phyloP scores from a whole-genome alignment of 2,797 vertebrate species.

The Apodemus agrarius region DNA sequence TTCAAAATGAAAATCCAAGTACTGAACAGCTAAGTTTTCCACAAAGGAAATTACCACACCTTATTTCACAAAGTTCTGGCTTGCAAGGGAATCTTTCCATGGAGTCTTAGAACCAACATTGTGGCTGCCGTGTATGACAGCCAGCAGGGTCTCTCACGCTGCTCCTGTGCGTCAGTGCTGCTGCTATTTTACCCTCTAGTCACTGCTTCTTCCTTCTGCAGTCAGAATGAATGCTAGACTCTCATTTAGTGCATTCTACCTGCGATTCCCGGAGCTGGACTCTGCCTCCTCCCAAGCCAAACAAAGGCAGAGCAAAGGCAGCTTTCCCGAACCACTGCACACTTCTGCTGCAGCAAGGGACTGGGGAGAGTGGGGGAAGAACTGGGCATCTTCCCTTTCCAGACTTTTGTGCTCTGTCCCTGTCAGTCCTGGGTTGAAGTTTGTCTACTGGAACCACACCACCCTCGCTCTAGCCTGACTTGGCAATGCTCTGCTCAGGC shows the following conservation, averaged over 20 bases:
- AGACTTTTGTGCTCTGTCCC: not conserved
- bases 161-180: not conserved
- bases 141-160: not conserved
- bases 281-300: constrained; percentile 22
- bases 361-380: constrained; percentile 29
- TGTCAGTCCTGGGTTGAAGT: constrained; percentile 19
- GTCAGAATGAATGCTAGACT: constrained; percentile 18
- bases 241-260: not conserved
- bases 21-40: constrained; percentile 17
- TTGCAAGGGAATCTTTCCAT: not conserved
- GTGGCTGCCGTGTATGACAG: not conserved
- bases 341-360: not conserved
- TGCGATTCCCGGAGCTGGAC: not conserved
- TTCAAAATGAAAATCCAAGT: constrained; percentile 42
- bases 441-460: constrained; percentile 12
- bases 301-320: constrained; percentile 41
- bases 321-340: constrained; percentile 45
- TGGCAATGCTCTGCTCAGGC: not conserved
- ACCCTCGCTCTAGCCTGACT: constrained; percentile 9
- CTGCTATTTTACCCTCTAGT: not conserved
- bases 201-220: not conserved
- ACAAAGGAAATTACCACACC: not conserved
- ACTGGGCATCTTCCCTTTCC: not conserved
- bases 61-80: not conserved
- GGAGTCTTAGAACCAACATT: not conserved